phyloP scores from a whole-genome alignment of 2,113 vertebrate species.

The Pomatorhinus ruficollis region DNA sequence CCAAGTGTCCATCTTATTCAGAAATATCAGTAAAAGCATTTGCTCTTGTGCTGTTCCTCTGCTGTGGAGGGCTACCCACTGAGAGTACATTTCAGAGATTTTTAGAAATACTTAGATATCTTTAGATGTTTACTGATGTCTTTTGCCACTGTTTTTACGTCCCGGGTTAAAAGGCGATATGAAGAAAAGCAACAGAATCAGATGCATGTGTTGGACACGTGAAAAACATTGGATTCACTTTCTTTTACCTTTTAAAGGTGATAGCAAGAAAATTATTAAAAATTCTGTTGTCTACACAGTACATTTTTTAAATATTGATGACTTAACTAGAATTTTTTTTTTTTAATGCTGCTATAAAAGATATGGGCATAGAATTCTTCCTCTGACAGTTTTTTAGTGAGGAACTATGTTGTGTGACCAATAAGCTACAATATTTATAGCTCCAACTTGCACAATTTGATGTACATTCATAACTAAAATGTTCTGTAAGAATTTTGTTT shows the following conservation, averaged over 20 bases:
- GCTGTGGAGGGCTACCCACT: not conserved
- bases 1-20: not conserved
- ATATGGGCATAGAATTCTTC: not conserved
- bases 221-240: not conserved
- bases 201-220: not conserved
- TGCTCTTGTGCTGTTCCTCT: not conserved
- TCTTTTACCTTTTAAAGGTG: not conserved
- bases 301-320: not conserved
- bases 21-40: not conserved
- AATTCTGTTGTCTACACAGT: not conserved
- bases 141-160: not conserved
- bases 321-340: not conserved
- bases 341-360: not conserved
- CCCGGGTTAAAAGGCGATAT: not conserved
- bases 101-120: not conserved
- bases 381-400: not conserved
- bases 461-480: not conserved
- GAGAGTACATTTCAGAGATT: not conserved
- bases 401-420: not conserved
- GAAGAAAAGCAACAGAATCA: not conserved
- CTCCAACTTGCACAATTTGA: not conserved
- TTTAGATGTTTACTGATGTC: not conserved
- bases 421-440: not conserved
- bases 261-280: not conserved
- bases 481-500: slow-evolving; percentile 15